These are phyloP conservation scores for Myodes glareolus DNA, from an alignment of 2,113 vertebrate genomes.

Conservation along the genomic window DNA sequence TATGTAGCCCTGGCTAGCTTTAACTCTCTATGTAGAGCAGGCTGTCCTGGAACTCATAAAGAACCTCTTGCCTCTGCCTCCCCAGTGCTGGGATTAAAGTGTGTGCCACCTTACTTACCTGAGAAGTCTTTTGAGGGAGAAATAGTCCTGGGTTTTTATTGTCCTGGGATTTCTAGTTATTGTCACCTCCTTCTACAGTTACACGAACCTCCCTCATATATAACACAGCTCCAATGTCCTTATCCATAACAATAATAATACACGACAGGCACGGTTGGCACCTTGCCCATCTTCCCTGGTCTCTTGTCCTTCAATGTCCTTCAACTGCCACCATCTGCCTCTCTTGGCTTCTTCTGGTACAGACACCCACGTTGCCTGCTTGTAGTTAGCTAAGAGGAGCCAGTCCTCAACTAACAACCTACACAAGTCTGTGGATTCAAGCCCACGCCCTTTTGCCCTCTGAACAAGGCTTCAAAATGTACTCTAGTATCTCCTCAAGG, in stretches of 20 bases:
- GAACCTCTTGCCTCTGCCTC: not conserved
- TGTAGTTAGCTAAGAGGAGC: not conserved
- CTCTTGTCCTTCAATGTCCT: not conserved
- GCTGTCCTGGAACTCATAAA: not conserved
- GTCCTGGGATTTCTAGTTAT: slow-evolving; percentile 16
- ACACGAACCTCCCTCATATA: not conserved
- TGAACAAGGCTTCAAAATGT: not conserved
- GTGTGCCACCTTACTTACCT: not conserved
- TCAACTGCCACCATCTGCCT: not conserved
- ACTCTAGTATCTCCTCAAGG: not conserved
- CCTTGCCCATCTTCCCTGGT: not conserved
- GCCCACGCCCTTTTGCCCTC: not conserved
- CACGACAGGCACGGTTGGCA: not conserved
- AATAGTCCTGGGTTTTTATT: not conserved
- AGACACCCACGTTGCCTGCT: not conserved
- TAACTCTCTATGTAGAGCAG: not conserved
- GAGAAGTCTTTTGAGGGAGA: slow-evolving; percentile 26
- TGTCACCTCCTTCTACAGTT: not conserved
- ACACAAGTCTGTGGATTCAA: not conserved
- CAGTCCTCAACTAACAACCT: not conserved
- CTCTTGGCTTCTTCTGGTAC: slow-evolving; percentile 14
- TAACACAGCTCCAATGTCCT: not conserved
- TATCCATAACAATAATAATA: not conserved
- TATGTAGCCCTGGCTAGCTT: not conserved
- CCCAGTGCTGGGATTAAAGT: not conserved